Base-by-base conservation (phyloP, 2,888 invertebrate species). In the Andrena trimmerana region DNA sequence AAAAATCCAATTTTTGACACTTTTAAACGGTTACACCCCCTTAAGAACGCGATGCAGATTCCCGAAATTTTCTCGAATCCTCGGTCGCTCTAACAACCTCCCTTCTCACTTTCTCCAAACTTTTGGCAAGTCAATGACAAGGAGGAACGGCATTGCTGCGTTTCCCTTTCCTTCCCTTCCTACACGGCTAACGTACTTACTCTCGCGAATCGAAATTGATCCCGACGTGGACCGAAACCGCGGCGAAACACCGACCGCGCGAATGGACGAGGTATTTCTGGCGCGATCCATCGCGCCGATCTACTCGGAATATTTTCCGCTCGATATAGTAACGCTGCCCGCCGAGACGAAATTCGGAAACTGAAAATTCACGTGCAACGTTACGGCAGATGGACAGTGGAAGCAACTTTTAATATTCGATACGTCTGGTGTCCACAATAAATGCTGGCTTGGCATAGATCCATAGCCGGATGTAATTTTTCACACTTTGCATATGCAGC, bases 351-450 rank as follows among this genome's bases (percentile, higher is more conserved):
- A 57, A 27, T 57, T 57, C 24, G 57, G 24, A 24, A 57, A 10
- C 57, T 27, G 57, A 57, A 27, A 57, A 57, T 57, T 57, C 57
- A 10, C 57, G 24, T 57, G 24, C 57, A 10, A 1, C 24, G 57
- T 57, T 24, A 13, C 10, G 13, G 24, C 50, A n/a, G 52, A 24
- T 33, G 52, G 33, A 68, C 24, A 16, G 20, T 29, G 31, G 20
- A 87, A 91, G 89, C 88, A 90, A 89, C 75, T 91, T 91, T 90
- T 90, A 87, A 91, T 90, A 86, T 83, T 81, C 81, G 86, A 89
- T 84, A 85, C 80, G 90, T 57, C 57, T 8, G 57, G 24, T 57
- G 57, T 27, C 57, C 57, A 10, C 54, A 27, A 57, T 24, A 27
- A 57, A 24, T 24, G 57, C 24, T 57, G 24, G 57, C 57, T 57